phyloP scores from a whole-genome alignment of 2,888 invertebrate genomes.

The Salticus scenicus region DNA sequence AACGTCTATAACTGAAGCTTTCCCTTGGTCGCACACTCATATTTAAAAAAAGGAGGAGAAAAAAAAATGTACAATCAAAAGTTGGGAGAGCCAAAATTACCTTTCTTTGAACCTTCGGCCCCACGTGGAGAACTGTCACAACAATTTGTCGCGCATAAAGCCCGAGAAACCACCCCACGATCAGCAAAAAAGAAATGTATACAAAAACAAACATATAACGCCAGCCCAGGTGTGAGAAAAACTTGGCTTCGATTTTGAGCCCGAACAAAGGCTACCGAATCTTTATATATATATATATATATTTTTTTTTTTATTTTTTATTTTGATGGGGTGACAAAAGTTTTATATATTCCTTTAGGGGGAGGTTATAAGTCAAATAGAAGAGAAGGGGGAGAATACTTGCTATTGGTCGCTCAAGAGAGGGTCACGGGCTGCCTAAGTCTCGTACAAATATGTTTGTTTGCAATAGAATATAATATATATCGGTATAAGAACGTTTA shows the following conservation, averaged over 20 bases:
- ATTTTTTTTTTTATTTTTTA: too few species aligned
- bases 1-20: not conserved
- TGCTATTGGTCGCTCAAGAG: constrained; percentile 32
- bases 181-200: constrained; percentile 26
- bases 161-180: constrained; percentile 63
- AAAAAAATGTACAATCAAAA: not conserved
- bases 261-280: constrained; percentile 17
- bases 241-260: constrained; percentile 18
- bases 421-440: not conserved
- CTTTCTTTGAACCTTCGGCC: constrained; percentile 31
- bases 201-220: constrained; percentile 61
- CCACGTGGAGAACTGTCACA: constrained; percentile 68
- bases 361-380: constrained; percentile 51
- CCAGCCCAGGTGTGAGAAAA: constrained; percentile 64
- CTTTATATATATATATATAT: too few species aligned
- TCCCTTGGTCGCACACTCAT: not conserved
- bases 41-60: not conserved
- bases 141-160: constrained; percentile 66
- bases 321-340: not conserved
- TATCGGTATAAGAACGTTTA: too few species aligned
- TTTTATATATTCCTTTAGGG: constrained; percentile 30
- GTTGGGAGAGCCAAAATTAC: constrained; percentile 7
- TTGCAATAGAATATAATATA: too few species aligned
- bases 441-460: not conserved
- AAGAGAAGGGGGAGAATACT: constrained; percentile 34